phyloP scores from a whole-genome alignment of 2,797 vertebrate genomes.

The Graptemys geographica region DNA sequence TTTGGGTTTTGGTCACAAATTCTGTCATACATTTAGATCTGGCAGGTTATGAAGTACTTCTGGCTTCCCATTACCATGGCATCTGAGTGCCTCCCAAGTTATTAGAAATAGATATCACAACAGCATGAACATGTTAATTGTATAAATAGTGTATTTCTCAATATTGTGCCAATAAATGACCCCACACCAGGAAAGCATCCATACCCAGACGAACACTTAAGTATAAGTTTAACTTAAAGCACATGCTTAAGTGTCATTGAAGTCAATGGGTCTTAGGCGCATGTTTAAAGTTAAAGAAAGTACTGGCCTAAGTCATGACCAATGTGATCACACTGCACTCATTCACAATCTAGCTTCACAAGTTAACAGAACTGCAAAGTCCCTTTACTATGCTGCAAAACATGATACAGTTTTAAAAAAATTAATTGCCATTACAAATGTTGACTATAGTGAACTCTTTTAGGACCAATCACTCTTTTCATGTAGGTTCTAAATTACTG shows the following conservation, averaged over 20 bases:
- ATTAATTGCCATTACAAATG: not conserved
- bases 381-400: not conserved
- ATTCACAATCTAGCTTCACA: not conserved
- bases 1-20: slow-evolving; percentile 40
- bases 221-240: not conserved
- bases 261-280: not conserved
- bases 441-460: not conserved
- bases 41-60: slow-evolving; percentile 43
- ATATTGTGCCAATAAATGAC: not conserved
- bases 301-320: not conserved
- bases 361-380: not conserved
- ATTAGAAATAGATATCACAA: slow-evolving; percentile 58
- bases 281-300: not conserved
- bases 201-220: not conserved
- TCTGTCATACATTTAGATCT: slow-evolving; percentile 45
- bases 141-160: not conserved
- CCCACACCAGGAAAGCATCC: not conserved
- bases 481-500: not conserved
- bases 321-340: not conserved
- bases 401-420: not conserved
- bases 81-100: slow-evolving; percentile 61
- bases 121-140: slow-evolving; percentile 31
- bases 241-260: not conserved
- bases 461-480: not conserved
- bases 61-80: slow-evolving; percentile 20